Base-by-base conservation (phyloP, 2,113 vertebrate species). In the Ochotona princeps region DNA sequence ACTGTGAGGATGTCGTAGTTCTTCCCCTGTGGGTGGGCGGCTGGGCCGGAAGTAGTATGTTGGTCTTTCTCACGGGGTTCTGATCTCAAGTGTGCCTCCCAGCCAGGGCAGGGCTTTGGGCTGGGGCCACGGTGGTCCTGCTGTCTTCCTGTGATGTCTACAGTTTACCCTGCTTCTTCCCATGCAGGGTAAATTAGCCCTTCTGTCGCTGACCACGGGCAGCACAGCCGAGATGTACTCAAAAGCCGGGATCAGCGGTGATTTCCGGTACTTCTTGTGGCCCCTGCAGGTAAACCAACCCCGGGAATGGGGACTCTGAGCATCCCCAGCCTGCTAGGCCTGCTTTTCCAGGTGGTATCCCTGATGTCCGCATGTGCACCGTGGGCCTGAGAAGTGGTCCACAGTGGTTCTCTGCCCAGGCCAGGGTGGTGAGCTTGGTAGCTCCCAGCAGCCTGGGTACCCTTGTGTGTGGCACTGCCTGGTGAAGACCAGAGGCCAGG, bases 191-290 rank as follows among this genome's bases (percentile, higher is more conserved):
- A 98, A 98, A 84, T 72, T 96, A 86, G 98, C 97, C 57, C 87
- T 98, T 7, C 97, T 98, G 44, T 98, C 98, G 7, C 89, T 98
- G 51, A 98, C 98, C 63, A 98, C 98, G 0, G 96, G 98, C 76
- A 75, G 97, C 90, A 60, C 65, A 0, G 28, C 70, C 2, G 92
- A 97, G 38, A 94, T 96, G 92, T 98, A 94, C 87, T 35, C 91
- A 14, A 97, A 96, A 7, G 63, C 25, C 1, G 54, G 96, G 9
- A 66, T 91, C 11, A 44, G 4, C 0, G 97, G 98, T 18, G 96
- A 98, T 66, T 95, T 98, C 78, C 97, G 96, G 15, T 98, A 97
- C 76, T 44, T 98, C 57, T 96, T 98, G n/a, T 98, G 98, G 98
- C 98, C 98, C 12, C 97, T 98, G 66, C 98, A 98, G 97, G 98